Base-by-base conservation (phyloP, 2,797 vertebrate species). In the Betta splendens region DNA sequence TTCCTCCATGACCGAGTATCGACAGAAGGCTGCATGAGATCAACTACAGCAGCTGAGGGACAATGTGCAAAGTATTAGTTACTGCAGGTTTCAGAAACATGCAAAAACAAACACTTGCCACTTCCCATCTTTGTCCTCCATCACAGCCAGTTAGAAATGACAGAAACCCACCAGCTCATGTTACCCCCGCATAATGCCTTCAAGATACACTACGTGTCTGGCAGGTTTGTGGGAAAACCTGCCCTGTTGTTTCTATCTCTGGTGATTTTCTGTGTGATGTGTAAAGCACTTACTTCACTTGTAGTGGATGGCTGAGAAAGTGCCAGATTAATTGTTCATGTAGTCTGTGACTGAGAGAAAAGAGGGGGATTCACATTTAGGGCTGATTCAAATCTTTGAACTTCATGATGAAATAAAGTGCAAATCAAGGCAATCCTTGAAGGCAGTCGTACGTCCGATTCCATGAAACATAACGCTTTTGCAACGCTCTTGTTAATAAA, bases 391-490 rank as follows among this genome's bases (percentile, higher is more conserved):
- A 21, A 50, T 57, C 20, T 40, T 40, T 55, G 20, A 20, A 32
- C 15, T 9, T 2, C 18, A 17, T 56, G 43, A 52, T 69, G 35
- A 54, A 57, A 65, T 40, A 22, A 53, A 39, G 37, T 13, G 7
- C 18, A 60, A 28, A 60, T 51, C 12, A 26, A 35, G 18, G 18
- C 17, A 60, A 28, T 9, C 21, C 32, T 16, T 4, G 6, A 15
- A 20, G 23, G 35, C 32, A 58, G 59, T 6, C 6, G 5, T 12
- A 18, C 37, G n/a, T 50, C 23, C 37, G 9, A 59, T 25, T 42
- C 28, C 10, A 5, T 9, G 8, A 18, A 28, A 29, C 50, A 25
- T 37, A n/a, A 25, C 22, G 7, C 37, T 25, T 23, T 44, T 38
- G 16, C 37, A 25, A 61, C 21, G 26, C 18, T 18, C 7, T 26